Base-by-base conservation (phyloP, 2,113 vertebrate species). In the Daboia siamensis region DNA sequence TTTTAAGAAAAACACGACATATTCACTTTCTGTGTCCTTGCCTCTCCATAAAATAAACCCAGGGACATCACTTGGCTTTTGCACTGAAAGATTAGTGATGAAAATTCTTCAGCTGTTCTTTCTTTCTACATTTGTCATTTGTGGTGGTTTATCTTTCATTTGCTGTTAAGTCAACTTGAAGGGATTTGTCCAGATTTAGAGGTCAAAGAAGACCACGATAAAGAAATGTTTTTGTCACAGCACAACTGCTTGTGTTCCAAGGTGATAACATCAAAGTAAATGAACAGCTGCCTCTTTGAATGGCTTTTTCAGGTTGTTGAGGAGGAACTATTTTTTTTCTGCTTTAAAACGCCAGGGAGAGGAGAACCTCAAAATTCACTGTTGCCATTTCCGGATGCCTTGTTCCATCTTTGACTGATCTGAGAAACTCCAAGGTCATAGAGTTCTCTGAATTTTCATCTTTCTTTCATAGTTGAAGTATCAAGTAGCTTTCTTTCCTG, bases 361-460 rank as follows among this genome's bases (percentile, higher is more conserved):
- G 56, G 64, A 91, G 90, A 86, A 84, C 57, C 80, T 90, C 91
- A 29, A 64, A 57, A 0, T 59, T 94, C 91, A 84, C 29, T 84
- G 0, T 90, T 57, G 80, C 15, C 85, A 55, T 59, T 93, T 59
- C 85, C n/a, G 88, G 86, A 44, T 39, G 54, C 33, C 15, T 80
- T 61, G 12, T 74, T 89, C 52, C 92, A 93, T 44, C 80, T 24
- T 10, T 21, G 56, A 21, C 92, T 95, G 88, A 91, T 91, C 51
- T 57, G 13, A 24, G 46, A 89, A 57, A 23, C 0, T 54, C 29
- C 54, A 91, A 87, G 44, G 90, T 80, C 74, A 56, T 74, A 57
- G 54, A 2, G 48, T 13, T 52, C 20, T 87, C 26, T 55, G 21
- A n/a, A 26, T 48, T 44, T 44, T 15, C 57, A 54, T 59, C 4